phyloP scores from a whole-genome alignment of 2,888 invertebrate species.

The Epinotia demarniana region DNA sequence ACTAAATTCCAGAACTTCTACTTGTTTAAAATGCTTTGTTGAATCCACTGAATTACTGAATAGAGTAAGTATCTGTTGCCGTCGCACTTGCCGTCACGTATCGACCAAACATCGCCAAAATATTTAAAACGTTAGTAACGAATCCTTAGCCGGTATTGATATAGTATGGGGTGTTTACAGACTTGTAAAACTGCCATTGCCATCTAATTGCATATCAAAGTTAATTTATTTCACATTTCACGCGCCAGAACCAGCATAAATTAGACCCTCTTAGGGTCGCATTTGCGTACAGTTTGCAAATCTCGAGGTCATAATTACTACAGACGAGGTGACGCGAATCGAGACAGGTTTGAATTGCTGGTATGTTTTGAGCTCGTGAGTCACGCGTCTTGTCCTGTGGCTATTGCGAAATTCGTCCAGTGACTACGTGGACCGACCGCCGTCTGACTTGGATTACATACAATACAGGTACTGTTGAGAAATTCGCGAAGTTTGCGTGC shows the following conservation, averaged over 20 bases:
- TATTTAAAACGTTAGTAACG: background rate
- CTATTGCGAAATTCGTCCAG: conserved; percentile 10
- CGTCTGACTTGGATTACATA: background rate
- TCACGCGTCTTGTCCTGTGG: background rate
- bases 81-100: conserved; percentile 30
- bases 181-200: too few relatives aligned
- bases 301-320: background rate
- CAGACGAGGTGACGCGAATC: background rate
- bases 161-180: too few relatives aligned
- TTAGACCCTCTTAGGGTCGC: too few relatives aligned
- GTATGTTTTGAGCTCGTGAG: background rate
- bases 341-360: background rate
- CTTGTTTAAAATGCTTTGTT: too few relatives aligned
- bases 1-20: too few relatives aligned
- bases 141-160: too few relatives aligned
- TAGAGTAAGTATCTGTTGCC: conserved; percentile 5
- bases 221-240: too few relatives aligned
- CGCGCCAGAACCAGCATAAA: background rate
- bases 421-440: conserved; percentile 14
- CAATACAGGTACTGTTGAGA: background rate
- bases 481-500: background rate
- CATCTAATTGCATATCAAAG: too few relatives aligned
- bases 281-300: background rate
- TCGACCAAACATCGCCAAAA: conserved; percentile 42
- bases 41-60: too few relatives aligned